phyloP scores from a whole-genome alignment of 2,797 vertebrate species.

The Clarias platycephalus region DNA sequence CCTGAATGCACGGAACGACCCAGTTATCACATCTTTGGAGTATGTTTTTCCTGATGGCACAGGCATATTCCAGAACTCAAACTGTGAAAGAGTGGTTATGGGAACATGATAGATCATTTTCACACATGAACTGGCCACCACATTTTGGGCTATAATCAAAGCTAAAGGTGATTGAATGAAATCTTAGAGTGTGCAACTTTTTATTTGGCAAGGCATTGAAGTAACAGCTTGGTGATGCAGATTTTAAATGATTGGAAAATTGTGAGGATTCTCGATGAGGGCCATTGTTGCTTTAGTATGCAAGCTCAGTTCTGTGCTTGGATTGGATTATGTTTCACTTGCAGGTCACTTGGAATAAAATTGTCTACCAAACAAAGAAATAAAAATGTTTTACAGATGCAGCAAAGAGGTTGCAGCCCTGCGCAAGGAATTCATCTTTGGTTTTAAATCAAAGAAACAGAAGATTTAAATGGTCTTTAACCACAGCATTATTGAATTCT shows the following conservation, averaged over 20 bases:
- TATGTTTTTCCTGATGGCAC: too few relatives aligned
- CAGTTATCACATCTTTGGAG: too few relatives aligned
- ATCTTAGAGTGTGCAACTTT: too few relatives aligned
- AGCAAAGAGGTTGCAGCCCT: background rate
- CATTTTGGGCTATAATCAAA: too few relatives aligned
- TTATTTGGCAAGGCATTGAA: too few relatives aligned
- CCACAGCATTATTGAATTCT: background rate
- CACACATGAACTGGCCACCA: too few relatives aligned
- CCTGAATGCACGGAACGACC: too few relatives aligned
- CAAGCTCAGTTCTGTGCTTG: background rate
- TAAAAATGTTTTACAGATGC: conserved; percentile 19
- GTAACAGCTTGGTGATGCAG: background rate
- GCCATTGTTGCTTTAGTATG: background rate
- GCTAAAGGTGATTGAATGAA: too few relatives aligned
- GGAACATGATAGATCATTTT: too few relatives aligned
- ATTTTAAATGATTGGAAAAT: background rate
- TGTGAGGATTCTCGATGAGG: background rate
- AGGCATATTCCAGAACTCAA: too few relatives aligned
- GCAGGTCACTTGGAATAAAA: conserved; percentile 18
- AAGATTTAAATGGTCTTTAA: background rate
- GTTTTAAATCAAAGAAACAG: conserved; percentile 5
- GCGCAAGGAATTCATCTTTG: conserved; percentile 13
- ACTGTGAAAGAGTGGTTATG: too few relatives aligned
- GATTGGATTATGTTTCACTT: conserved; percentile 11
- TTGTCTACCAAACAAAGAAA: background rate